Percentiles rank a stretch among this genome's conserved stretches.
Conservation (phyloP, 92 coral and sea anemone species). For the Ricordea florida region DNA sequence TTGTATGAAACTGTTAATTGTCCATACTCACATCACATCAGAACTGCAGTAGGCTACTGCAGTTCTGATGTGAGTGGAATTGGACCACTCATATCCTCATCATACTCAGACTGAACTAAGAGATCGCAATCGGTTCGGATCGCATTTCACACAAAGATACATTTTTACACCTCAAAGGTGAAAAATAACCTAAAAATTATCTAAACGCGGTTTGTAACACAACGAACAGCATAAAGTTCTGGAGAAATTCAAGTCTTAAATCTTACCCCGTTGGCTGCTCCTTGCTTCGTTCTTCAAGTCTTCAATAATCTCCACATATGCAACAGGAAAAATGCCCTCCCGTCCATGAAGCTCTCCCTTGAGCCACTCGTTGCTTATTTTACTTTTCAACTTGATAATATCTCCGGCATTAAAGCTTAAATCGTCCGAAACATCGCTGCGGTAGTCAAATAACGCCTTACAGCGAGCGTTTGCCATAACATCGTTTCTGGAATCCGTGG, state of each 20-base stretch:
- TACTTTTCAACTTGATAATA: constrained; percentile 63
- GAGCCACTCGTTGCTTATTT: constrained; percentile 85
- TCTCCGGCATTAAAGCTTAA: constrained; percentile 73
- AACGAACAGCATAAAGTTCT: background rate
- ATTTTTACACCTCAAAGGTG: too few relatives aligned
- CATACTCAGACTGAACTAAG: too few relatives aligned
- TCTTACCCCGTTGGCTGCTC: background rate
- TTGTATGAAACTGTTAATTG: too few relatives aligned
- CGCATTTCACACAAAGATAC: too few relatives aligned
- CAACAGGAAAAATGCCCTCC: constrained; percentile 86
- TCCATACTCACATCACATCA: too few relatives aligned
- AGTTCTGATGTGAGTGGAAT: too few relatives aligned
- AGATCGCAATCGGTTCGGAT: too few relatives aligned
- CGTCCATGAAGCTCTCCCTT: constrained; percentile 73
- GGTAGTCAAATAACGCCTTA: constrained; percentile 78
- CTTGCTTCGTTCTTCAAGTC: constrained; percentile 5
- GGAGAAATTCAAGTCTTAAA: too few relatives aligned
- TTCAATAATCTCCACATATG: constrained; percentile 80
- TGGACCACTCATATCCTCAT: too few relatives aligned
- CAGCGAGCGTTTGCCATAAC: background rate
- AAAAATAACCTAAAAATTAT: background rate
- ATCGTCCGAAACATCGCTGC: constrained; percentile 66
- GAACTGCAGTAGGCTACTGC: too few relatives aligned
- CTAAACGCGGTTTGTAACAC: too few relatives aligned
- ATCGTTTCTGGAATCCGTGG: background rate